A percentile compares a stretch with the other conserved stretches of the same genome.
These are phyloP conservation scores for Drosophila falleni DNA, from an alignment of 2,888 invertebrate species.

Conservation along the genomic window DNA sequence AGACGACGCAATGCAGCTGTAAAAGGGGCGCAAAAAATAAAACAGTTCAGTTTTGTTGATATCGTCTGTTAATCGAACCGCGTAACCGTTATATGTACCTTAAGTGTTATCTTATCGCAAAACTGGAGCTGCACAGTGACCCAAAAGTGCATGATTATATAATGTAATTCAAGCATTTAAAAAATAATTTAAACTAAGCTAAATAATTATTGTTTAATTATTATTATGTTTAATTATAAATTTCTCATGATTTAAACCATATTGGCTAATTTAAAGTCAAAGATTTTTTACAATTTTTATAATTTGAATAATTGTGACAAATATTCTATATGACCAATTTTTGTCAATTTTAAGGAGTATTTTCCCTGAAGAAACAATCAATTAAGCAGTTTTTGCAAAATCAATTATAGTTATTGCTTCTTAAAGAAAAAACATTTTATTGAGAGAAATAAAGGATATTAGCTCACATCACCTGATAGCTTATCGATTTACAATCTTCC, in stretches of 20 bases:
- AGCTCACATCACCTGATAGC: conserved; percentile 3
- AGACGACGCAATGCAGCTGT: conserved; percentile 49
- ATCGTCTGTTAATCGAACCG: conserved; percentile 56
- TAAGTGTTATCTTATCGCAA: conserved; percentile 61
- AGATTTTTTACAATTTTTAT: too few species aligned
- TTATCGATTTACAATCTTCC: not conserved
- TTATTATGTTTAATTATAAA: too few species aligned
- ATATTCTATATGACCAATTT: not conserved
- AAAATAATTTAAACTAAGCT: not conserved
- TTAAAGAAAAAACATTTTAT: not conserved
- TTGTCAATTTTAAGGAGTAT: not conserved
- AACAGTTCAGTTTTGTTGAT: conserved; percentile 28
- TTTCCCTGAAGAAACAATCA: too few species aligned
- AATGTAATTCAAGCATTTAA: not conserved
- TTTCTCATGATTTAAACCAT: too few species aligned
- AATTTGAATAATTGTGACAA: too few species aligned
- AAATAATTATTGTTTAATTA: too few species aligned
- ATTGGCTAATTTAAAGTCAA: too few species aligned
- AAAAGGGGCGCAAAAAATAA: conserved; percentile 16
- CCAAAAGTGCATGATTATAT: not conserved
- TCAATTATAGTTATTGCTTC: not conserved
- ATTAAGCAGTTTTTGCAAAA: too few species aligned
- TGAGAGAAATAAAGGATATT: not conserved
- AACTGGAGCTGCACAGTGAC: conserved; percentile 55
- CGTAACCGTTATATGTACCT: conserved; percentile 45